Conservation (phyloP, 2,888 invertebrate species). For the Furcula furcula region DNA sequence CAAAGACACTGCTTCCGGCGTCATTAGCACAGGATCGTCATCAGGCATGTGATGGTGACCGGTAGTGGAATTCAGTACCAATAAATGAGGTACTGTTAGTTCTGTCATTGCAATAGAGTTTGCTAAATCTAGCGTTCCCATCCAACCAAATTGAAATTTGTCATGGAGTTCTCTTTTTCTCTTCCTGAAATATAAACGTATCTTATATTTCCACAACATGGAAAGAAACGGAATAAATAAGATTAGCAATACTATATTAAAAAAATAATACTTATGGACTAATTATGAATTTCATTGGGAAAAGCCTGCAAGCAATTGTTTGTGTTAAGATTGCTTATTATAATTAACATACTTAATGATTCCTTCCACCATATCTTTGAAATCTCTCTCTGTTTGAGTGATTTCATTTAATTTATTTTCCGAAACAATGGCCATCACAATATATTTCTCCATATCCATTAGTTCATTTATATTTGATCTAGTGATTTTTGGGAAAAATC, state of each 20-base stretch:
- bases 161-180: slow-evolving; percentile 88
- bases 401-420: slow-evolving; percentile 93
- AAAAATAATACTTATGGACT: too few species aligned
- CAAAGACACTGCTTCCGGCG: slow-evolving; percentile 87
- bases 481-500: slow-evolving; percentile 93
- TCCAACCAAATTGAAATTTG: slow-evolving; percentile 97
- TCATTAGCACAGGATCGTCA: slow-evolving; percentile 90
- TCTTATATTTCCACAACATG: too few species aligned
- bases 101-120: slow-evolving; percentile 96
- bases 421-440: slow-evolving; percentile 93
- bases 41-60: slow-evolving; percentile 96
- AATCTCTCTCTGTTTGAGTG: slow-evolving; percentile 89
- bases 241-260: too few species aligned
- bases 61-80: slow-evolving; percentile 95
- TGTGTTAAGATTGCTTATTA: too few species aligned
- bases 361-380: slow-evolving; percentile 91
- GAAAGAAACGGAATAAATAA: too few species aligned
- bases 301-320: too few species aligned
- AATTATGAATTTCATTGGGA: too few species aligned
- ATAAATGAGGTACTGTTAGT: slow-evolving; percentile 90
- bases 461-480: slow-evolving; percentile 91
- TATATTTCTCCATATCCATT: slow-evolving; percentile 90
- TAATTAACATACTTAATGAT: slow-evolving; percentile 85
- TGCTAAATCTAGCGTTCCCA: slow-evolving; percentile 93
- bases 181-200: slow-evolving; percentile 47